phyloP scores from a whole-genome alignment of 2,797 vertebrate species.

The Yasuhikotakia modesta region DNA sequence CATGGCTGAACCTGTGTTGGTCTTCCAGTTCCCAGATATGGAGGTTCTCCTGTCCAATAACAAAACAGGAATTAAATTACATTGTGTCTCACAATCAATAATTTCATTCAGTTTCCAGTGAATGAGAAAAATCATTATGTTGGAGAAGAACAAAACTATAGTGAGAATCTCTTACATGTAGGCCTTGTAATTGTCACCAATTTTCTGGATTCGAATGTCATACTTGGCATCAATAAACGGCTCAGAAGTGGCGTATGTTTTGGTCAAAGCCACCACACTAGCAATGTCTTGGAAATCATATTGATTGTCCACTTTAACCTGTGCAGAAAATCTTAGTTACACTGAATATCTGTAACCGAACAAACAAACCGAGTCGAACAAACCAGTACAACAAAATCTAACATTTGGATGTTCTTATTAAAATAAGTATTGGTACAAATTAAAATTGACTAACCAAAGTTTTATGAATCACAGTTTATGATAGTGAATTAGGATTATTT shows the following conservation, averaged over 20 bases:
- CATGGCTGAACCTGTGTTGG: conserved; percentile 93
- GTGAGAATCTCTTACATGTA: conserved; percentile 84
- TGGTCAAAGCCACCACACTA: conserved; percentile 89
- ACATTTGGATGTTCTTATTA: background rate
- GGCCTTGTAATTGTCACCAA: conserved; percentile 89
- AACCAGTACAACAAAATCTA: background rate
- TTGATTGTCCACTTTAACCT: conserved; percentile 93
- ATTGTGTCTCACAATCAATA: background rate
- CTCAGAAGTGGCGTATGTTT: conserved; percentile 91
- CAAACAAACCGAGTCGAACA: background rate
- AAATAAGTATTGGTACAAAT: background rate
- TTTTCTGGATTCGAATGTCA: conserved; percentile 91
- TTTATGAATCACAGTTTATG: background rate
- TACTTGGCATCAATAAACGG: conserved; percentile 93
- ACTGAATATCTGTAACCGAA: background rate
- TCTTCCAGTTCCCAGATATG: conserved; percentile 93
- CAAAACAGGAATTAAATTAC: conserved; percentile 14
- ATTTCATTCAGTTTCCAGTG: background rate
- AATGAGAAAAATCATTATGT: background rate
- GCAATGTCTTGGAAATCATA: conserved; percentile 94
- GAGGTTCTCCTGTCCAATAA: conserved; percentile 84
- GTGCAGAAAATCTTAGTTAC: conserved; percentile 4
- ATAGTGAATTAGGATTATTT: no score
- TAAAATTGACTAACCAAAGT: background rate
- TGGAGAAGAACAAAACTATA: background rate